Base-by-base conservation (phyloP, 2,888 invertebrate genomes). In the Crossocerus cetratus region DNA sequence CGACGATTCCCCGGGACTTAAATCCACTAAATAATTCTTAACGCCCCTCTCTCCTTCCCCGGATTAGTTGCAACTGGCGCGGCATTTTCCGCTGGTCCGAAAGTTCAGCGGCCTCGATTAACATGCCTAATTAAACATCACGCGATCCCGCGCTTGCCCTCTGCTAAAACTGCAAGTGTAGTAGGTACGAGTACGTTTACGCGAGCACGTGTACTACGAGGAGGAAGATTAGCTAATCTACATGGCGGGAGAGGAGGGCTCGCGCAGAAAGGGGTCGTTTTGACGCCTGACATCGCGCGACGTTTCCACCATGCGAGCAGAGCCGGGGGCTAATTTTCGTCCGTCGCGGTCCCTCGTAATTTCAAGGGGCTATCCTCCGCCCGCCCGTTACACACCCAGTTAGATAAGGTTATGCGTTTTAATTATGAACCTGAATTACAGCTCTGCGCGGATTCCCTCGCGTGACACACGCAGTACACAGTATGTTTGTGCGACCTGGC, bases 391-490 rank as follows among this genome's bases (percentile, higher is more conserved):
- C 67, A 59, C 67, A 57, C 32, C 32, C 59, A 70, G 69, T 69
- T 61, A 62, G 63, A 72, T 69, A 72, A 74, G 59, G 59, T 70
- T 72, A 66, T 72, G 72, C 66, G 69, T 79, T 81, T 81, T 79
- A 78, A 81, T 81, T 79, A 76, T 61, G 53, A 42, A 16, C n/a
- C 23, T 73, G 74, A 72, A 69, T 68, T 71, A 69, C 62, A 59
- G 63, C 59, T 14, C 53, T 45, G 23, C 22, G 67, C 66, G 32
- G 63, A 69, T 64, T 56, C 3, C 55, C 32, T 49, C 8, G 16
- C 60, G 23, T 32, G 32, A 18, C 54, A 22, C 11, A 4, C 18
- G 42, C 18, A n/a, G 44, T 32, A 44, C 42, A 32, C 54, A 32
- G 23, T 44, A 49, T 65, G 74, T 76, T 70, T 76, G 32, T 75